These are phyloP conservation scores for Rotaria sp. DNA, from an alignment of 2,888 invertebrate genomes.

Conservation along the genomic window DNA sequence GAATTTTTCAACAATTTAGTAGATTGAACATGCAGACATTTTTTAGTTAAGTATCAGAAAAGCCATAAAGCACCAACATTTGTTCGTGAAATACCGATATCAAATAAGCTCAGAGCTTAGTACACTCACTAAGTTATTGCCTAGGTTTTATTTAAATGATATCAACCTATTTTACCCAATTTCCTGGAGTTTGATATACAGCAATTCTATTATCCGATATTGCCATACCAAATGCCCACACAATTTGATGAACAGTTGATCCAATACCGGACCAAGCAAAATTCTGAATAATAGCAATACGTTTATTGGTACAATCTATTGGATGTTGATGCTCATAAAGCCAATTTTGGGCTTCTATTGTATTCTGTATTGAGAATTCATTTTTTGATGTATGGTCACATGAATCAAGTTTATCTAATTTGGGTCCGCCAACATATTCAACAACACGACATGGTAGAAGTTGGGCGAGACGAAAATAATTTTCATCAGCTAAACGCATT, in stretches of 20 bases:
- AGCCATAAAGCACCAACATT: no score
- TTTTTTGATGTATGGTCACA: neutral
- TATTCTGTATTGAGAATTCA: neutral
- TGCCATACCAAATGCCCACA: neutral
- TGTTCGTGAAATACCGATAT: no score
- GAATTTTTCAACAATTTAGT: no score
- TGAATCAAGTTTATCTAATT: neutral
- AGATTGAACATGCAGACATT: no score
- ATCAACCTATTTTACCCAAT: neutral
- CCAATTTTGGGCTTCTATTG: neutral
- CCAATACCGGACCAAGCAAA: neutral
- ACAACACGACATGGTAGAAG: neutral
- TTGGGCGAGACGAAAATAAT: neutral
- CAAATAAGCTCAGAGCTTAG: no score
- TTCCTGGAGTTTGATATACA: neutral
- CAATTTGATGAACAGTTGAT: neutral
- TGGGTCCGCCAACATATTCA: neutral
- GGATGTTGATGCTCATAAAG: neutral
- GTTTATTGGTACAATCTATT: neutral
- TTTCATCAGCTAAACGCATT: neutral
- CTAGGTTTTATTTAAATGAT: no score
- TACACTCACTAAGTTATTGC: no score
- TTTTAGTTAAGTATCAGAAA: no score
- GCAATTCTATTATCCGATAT: neutral
- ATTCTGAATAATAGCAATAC: neutral